phyloP scores from a whole-genome alignment of 2,113 vertebrate species.

The Gopherus evgoodei region DNA sequence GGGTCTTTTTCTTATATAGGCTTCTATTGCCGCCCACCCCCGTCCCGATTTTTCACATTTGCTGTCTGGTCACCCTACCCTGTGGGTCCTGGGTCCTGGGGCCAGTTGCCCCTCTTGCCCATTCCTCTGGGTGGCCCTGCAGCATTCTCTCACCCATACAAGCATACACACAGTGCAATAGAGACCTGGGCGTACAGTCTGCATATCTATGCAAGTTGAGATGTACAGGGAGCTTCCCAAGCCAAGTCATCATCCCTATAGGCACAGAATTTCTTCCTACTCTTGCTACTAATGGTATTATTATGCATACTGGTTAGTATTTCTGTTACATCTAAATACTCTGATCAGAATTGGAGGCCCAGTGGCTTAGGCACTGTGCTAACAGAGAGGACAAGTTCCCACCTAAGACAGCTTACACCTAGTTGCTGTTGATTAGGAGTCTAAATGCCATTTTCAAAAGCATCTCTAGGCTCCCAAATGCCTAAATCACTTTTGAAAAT shows the following conservation, averaged over 20 bases:
- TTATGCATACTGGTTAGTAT: not conserved
- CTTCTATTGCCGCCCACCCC: too few relatives aligned
- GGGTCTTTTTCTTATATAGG: too few relatives aligned
- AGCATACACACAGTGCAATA: accelerated
- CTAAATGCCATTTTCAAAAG: not conserved
- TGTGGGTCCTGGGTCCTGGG: too few relatives aligned
- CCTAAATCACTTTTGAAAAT: not conserved
- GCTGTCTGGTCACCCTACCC: too few relatives aligned
- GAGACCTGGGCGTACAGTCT: not conserved
- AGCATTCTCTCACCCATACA: not conserved
- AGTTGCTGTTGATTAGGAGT: not conserved
- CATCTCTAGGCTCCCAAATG: not conserved
- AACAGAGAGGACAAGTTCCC: too few relatives aligned
- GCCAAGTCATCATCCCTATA: not conserved
- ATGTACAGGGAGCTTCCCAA: accelerated
- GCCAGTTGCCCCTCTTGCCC: too few relatives aligned
- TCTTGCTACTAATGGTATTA: not conserved
- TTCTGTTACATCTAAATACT: not conserved
- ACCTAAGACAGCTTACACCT: not conserved
- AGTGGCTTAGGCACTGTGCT: too few relatives aligned
- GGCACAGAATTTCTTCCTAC: not conserved
- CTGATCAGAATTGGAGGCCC: not conserved
- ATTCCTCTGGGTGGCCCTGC: not conserved
- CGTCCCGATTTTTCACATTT: too few relatives aligned
- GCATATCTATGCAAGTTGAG: not conserved